Evolutionary conservation across 2,888 invertebrate species (phyloP), one percentile per base, ranked within the genome.

Genomic region (Macaria notata): DNA sequence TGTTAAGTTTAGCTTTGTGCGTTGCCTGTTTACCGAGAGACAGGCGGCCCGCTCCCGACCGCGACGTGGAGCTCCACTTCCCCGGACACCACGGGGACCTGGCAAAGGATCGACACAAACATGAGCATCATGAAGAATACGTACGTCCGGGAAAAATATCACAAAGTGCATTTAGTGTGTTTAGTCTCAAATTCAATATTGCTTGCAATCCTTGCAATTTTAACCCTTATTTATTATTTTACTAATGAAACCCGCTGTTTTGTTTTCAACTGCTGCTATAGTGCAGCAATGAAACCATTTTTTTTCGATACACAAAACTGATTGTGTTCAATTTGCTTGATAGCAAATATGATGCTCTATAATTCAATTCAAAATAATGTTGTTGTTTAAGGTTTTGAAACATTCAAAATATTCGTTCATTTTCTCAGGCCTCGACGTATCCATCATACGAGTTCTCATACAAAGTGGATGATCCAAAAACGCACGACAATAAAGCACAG

Each of bases 381-480:
- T 19, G 19, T 19, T 19, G 19, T 2, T 19, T 19, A 19, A 1
- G 19, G 19, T 19, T 19, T 19, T 19, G 19, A 19, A 19, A 19
- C 19, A 19, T 19, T 3, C 41, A 1, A 5, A 1, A 41, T 41
- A 5, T 3, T 3, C 9, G 41, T 41, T 41, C 4, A 8, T 41
- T 41, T 41, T 41, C 31, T 9, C 8, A 89, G 90, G 89, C 86
- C 52, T 75, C 73, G 80, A 69, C 88, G 79, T 87, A 89, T 86
- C 90, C 91, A 61, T 83, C 84, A 75, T 91, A 91, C 75, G 89
- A 92, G 68, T 93, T 89, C 86, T 90, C 88, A 63, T 93, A 93
- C 76, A 88, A 86, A 68, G 93, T 93, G 53, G 74, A 86, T 57
- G 93, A 93, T 73, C 90, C 91, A 52, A 87, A 92, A 72, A 93